Conservation (phyloP, 2,888 invertebrate genomes). For the Brachyptera putata region DNA sequence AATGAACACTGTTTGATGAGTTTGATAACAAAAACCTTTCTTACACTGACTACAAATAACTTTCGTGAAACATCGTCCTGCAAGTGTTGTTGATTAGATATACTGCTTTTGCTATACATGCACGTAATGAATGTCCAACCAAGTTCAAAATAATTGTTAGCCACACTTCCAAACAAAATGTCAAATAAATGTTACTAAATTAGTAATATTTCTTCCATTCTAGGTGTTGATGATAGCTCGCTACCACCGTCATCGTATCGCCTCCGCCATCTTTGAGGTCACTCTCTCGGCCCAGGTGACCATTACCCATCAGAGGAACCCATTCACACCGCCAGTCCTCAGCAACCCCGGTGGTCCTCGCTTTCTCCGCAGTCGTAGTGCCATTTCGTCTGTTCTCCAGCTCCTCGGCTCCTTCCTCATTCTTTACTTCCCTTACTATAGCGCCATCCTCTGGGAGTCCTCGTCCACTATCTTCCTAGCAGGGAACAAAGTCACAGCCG, state of each 20-base stretch:
- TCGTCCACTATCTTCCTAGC: constrained; percentile 35
- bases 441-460: constrained; percentile 64
- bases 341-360: constrained; percentile 29
- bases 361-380: constrained; percentile 51
- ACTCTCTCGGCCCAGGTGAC: constrained; percentile 79
- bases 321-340: constrained; percentile 56
- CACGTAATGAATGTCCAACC: too few species aligned
- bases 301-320: constrained; percentile 75
- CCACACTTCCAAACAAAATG: too few species aligned
- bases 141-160: too few species aligned
- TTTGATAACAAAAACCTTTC: too few species aligned
- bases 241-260: constrained; percentile 77
- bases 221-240: constrained; percentile 50
- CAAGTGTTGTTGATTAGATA: too few species aligned
- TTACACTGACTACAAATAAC: too few species aligned
- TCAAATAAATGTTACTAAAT: too few species aligned
- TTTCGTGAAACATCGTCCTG: too few species aligned
- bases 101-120: too few species aligned
- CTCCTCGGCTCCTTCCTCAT: constrained; percentile 66
- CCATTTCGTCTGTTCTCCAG: constrained; percentile 65
- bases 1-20: too few species aligned
- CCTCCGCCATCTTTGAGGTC: constrained; percentile 80
- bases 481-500: constrained; percentile 28
- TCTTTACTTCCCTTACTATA: constrained; percentile 71
- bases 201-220: too few species aligned